Conservation (phyloP, 2,113 vertebrate species). For the Peromyscus polionotus region DNA sequence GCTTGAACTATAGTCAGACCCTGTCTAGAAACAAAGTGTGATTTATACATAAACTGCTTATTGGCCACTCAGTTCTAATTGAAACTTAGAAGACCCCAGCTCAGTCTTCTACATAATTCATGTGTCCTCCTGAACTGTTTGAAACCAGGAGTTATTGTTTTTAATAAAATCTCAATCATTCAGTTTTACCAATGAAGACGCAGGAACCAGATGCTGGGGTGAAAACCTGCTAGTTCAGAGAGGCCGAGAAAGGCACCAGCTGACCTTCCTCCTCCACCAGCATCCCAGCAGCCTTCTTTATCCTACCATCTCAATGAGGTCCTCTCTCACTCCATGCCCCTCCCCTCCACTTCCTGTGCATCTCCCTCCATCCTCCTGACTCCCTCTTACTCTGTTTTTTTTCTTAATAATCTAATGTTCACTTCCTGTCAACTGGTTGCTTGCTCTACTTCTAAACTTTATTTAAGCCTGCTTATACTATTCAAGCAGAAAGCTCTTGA, state of each 20-base stretch:
- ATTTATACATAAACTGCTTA: background rate
- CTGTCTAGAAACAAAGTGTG: background rate
- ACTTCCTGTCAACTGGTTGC: background rate
- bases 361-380: background rate
- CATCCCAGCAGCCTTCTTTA: too few species aligned
- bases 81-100: background rate
- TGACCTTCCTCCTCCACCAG: too few species aligned
- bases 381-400: background rate
- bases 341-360: background rate
- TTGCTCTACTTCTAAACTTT: background rate
- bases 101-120: background rate
- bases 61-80: constrained; percentile 20
- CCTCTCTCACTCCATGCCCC: background rate
- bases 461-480: background rate
- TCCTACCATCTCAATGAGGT: too few species aligned
- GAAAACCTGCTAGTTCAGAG: too few species aligned
- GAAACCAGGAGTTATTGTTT: background rate
- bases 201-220: too few species aligned
- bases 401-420: background rate
- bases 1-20: background rate
- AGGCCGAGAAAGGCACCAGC: too few species aligned
- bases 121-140: background rate
- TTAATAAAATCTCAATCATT: too few species aligned
- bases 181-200: too few species aligned
- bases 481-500: background rate